These are phyloP conservation scores for Hassar affinis DNA, from an alignment of 2,113 vertebrate species.

Conservation along the genomic window DNA sequence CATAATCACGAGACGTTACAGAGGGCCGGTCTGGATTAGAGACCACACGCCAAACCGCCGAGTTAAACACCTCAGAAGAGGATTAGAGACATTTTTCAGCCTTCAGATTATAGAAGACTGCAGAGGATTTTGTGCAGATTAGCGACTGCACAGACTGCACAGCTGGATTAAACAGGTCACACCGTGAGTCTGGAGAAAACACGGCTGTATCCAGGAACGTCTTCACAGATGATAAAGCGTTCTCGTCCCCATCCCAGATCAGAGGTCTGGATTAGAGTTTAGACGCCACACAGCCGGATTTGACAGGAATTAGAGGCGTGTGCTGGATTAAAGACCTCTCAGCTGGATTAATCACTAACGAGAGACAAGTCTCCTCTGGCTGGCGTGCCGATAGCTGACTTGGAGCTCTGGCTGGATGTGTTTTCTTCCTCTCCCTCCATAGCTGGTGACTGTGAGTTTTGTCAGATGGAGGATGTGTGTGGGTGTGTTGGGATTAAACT, in stretches of 20 bases:
- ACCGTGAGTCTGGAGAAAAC: neutral
- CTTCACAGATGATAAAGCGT: neutral
- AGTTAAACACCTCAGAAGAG: too few species aligned
- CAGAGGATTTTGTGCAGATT: neutral
- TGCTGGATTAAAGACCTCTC: neutral
- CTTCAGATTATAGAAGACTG: neutral
- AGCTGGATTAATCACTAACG: neutral
- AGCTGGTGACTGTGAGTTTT: neutral
- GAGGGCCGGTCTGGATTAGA: neutral
- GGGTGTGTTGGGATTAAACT: conserved; percentile 21
- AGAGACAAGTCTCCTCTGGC: neutral
- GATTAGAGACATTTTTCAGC: neutral
- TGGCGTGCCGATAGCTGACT: neutral
- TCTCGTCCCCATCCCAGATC: neutral
- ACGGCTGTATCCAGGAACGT: neutral
- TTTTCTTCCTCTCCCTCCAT: neutral
- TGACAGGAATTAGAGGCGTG: neutral
- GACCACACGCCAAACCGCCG: neutral
- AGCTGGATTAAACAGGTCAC: neutral
- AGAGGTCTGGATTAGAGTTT: conserved; percentile 4
- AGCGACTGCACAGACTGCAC: neutral
- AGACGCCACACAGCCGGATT: neutral
- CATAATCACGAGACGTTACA: neutral
- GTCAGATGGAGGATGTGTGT: neutral
- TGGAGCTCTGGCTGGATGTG: neutral